These are phyloP conservation scores for Cheilosia urbana DNA, from an alignment of 2,888 invertebrate genomes.

Conservation along the genomic window DNA sequence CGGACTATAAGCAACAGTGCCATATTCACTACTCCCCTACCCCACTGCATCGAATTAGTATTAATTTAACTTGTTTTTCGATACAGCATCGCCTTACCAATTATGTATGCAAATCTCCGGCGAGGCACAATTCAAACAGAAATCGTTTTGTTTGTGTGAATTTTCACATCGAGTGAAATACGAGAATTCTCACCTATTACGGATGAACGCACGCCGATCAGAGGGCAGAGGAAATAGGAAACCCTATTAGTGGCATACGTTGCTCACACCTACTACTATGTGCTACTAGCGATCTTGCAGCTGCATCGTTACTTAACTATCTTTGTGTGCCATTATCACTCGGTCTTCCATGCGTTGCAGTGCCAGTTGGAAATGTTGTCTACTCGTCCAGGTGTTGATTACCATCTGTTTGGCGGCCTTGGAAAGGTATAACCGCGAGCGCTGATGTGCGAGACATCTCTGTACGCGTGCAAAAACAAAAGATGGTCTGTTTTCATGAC, in stretches of 20 bases:
- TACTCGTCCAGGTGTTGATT: conserved; percentile 36
- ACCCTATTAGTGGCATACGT: neutral
- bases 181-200: neutral
- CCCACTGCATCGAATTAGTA: neutral
- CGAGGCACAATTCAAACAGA: neutral
- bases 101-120: neutral
- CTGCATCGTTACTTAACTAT: conserved; percentile 25
- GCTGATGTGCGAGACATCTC: conserved; percentile 12
- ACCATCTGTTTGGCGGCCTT: conserved; percentile 59
- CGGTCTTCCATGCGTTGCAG: conserved; percentile 8
- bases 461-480: conserved; percentile 49
- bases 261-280: neutral
- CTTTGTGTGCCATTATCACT: conserved; percentile 31
- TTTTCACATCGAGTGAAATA: neutral
- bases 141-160: neutral
- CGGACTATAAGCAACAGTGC: too few relatives aligned
- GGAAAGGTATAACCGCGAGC: conserved; percentile 47
- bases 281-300: neutral
- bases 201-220: neutral
- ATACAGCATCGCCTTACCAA: neutral
- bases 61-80: neutral
- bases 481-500: conserved; percentile 23
- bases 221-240: neutral
- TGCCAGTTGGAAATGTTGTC: neutral
- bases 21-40: too few relatives aligned